Evolutionary conservation across 2,113 vertebrate species (phyloP), one percentile per base, ranked within the genome.

Genomic region (Chloroceryle aenea): DNA sequence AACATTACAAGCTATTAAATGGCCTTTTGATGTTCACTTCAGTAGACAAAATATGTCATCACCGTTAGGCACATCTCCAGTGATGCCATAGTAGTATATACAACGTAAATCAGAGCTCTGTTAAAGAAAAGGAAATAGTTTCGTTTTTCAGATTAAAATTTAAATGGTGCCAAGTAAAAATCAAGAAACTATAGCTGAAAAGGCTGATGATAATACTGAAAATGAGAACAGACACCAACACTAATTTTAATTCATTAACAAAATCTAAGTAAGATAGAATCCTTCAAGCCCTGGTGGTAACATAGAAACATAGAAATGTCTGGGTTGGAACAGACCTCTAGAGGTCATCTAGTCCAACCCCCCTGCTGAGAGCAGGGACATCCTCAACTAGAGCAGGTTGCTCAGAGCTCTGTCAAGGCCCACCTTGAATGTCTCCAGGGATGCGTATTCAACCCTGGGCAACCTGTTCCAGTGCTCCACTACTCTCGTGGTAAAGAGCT

Each of bases 1-100:
- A 97, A 92, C 90, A 97, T 97, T 95, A 89, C 75, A 95, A 94
- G 90, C 96, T 97, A 98, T 97, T 97, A 97, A 98, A 97, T 93
- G 96, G 94, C 95, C 96, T 95, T 96, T 93, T 95, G 97, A 97
- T 95, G 95, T 97, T 97, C 94, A 94, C 90, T 96, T 93, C 91
- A 82, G 94, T 53, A 91, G 96, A 96, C 3, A 16, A 93, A 92
- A 93, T 95, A 90, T 50, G 87, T 97, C 97, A 95, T 89, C 78
- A 78, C 85, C 83, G 96, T 87, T 91, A 96, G 92, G 78, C 87
- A 63, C 82, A 50, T 62, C 85, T 92, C 67, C 87, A 59, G 56
- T 64, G 80, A 87, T 74, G 82, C 55, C 72, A 40, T 1, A 55
- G 38, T 6, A 52, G 22, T 16, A 71, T 26, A 22, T 8, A 50